Evolutionary conservation across 2,797 vertebrate species (phyloP).

Genomic region (Etheostoma nigrum): DNA sequence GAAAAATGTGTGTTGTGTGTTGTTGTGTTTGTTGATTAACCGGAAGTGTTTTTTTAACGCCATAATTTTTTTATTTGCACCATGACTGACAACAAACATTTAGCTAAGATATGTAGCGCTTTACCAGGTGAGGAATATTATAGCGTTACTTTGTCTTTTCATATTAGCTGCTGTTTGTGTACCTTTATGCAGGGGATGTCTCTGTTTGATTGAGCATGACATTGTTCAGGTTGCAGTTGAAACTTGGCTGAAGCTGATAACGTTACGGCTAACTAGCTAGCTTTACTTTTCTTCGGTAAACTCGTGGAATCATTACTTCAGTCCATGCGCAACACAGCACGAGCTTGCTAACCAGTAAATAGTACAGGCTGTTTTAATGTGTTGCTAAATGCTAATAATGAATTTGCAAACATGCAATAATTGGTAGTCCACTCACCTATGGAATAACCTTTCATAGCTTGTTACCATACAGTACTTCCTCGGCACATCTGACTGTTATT

Average conservation of each 20-base stretch:
- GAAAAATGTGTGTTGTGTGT: background rate
- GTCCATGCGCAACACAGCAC: background rate
- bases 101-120: background rate
- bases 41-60: slow-evolving; percentile 3
- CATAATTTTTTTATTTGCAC: background rate
- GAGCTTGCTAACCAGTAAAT: background rate
- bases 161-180: fast-evolving
- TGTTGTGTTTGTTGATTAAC: background rate
- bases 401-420: fast-evolving
- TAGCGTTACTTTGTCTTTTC: background rate
- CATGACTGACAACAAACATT: slow-evolving; percentile 1
- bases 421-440: slow-evolving; percentile 56
- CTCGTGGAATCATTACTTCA: background rate
- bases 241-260: background rate
- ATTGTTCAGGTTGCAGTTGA: background rate
- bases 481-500: background rate
- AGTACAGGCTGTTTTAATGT: fast-evolving
- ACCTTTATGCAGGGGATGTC: background rate
- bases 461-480: background rate
- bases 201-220: background rate
- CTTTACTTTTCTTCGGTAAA: background rate
- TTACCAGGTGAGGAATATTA: fast-evolving
- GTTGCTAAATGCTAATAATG: background rate
- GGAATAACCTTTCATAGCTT: slow-evolving; percentile 58
- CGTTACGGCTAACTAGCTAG: slow-evolving; percentile 15